Evolutionary conservation across 2,888 invertebrate genomes (phyloP).

Genomic region (Acanthosoma haemorrhoidale): DNA sequence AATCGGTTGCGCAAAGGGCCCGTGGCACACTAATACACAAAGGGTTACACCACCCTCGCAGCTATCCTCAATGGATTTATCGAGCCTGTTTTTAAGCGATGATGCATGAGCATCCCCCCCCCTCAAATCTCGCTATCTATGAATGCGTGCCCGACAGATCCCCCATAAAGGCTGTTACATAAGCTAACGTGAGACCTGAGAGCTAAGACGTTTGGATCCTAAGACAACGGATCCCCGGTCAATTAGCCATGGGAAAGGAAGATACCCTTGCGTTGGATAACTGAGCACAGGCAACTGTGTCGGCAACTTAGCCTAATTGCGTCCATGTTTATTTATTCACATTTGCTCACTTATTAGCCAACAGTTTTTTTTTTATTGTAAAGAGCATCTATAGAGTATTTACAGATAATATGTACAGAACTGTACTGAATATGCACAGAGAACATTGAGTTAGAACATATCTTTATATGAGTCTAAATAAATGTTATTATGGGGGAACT

Average conservation of each 20-base stretch:
- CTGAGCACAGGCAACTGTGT: background rate
- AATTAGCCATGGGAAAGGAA: slow-evolving; percentile 1
- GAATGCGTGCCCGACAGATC: slow-evolving; percentile 2
- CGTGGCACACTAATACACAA: background rate
- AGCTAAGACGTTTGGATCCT: background rate
- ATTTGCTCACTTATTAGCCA: too few species aligned
- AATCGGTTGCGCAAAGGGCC: background rate
- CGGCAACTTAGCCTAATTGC: background rate
- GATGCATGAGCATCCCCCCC: background rate
- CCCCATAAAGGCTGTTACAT: background rate
- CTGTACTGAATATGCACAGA: too few species aligned
- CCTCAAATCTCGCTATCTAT: background rate
- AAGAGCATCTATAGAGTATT: too few species aligned
- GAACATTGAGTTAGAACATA: too few species aligned
- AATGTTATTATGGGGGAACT: too few species aligned
- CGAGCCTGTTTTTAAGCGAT: background rate
- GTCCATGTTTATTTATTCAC: background rate
- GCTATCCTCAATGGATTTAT: background rate
- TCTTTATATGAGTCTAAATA: too few species aligned
- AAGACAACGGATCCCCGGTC: background rate
- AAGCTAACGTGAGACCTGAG: background rate
- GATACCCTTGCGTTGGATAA: background rate
- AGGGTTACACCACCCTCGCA: background rate
- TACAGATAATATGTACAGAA: too few species aligned
- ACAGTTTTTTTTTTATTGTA: too few species aligned